Evolutionary conservation across 2,797 vertebrate genomes (phyloP).

Genomic region (Pseudopleuronectes americanus): DNA sequence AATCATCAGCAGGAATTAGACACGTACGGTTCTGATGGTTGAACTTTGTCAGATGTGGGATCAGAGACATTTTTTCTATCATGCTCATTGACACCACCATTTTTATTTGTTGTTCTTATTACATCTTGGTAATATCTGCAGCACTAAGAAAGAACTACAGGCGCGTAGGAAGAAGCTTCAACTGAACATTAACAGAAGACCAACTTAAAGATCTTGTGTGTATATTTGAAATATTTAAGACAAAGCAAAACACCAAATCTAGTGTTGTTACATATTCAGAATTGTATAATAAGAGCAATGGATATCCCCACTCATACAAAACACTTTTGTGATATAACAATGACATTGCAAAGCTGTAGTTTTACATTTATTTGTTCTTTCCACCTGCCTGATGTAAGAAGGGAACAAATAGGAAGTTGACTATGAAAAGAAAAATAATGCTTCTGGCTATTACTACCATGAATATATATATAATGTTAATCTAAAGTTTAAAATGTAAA

Average conservation of each 20-base stretch:
- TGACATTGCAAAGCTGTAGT: not conserved
- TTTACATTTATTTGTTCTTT: not conserved
- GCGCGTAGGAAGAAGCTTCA: too few relatives aligned
- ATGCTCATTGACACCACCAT: slow-evolving; percentile 5
- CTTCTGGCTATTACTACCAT: slow-evolving; percentile 19
- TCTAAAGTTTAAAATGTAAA: slow-evolving; percentile 38
- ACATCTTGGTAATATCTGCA: too few relatives aligned
- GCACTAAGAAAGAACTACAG: too few relatives aligned
- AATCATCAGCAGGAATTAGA: slow-evolving; percentile 5
- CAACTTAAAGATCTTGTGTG: too few relatives aligned
- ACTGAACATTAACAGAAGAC: too few relatives aligned
- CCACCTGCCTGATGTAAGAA: not conserved
- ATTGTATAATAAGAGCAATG: too few relatives aligned
- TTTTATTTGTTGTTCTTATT: not conserved
- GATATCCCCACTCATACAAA: not conserved
- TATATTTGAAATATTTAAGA: too few relatives aligned
- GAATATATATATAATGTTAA: slow-evolving; percentile 36
- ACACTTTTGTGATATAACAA: too few relatives aligned
- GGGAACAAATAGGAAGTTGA: slow-evolving; percentile 18
- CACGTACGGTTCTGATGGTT: not conserved
- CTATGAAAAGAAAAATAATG: slow-evolving; percentile 10
- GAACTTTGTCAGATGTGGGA: not conserved
- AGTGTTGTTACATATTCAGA: too few relatives aligned
- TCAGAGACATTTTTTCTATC: not conserved
- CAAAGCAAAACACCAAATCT: too few relatives aligned